Percentiles rank a stretch among this genome's conserved stretches.
Evolutionary conservation across 1,140 invertebrate species (phyloP).

Genomic region (Drosophila lini): DNA sequence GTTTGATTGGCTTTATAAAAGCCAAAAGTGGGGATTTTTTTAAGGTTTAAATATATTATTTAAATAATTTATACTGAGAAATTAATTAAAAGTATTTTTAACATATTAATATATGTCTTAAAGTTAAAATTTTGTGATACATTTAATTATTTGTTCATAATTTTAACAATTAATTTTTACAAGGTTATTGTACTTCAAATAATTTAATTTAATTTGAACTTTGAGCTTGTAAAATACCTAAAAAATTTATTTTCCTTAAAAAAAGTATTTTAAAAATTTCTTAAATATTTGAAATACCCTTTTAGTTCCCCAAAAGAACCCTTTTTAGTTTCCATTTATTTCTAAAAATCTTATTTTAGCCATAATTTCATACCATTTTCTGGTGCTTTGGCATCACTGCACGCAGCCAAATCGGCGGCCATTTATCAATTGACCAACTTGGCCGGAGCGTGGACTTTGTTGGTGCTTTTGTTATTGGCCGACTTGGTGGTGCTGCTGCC

Average conservation of each 20-base stretch:
- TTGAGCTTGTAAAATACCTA: neutral
- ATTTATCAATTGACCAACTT: slow-evolving; percentile 77
- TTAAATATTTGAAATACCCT: neutral
- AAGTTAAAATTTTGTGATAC: no score
- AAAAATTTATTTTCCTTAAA: neutral
- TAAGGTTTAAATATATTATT: neutral
- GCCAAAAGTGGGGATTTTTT: neutral
- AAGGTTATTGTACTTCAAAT: neutral
- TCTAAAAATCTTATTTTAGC: neutral
- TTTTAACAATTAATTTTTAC: neutral
- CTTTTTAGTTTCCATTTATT: neutral
- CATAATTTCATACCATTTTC: neutral
- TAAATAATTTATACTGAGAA: no score
- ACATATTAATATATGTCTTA: no score
- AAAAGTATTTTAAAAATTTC: neutral
- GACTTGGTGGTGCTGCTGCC: slow-evolving; percentile 40
- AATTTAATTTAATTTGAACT: neutral
- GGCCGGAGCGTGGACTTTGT: slow-evolving; percentile 54
- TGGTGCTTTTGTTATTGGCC: slow-evolving; percentile 57
- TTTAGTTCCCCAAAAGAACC: neutral
- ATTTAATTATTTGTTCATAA: neutral
- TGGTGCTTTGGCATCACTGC: slow-evolving; percentile 17
- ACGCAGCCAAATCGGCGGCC: slow-evolving; percentile 67
- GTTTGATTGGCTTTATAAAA: neutral
- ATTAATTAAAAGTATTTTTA: no score